Evolutionary conservation across 2,113 vertebrate genomes (phyloP).

Genomic region (Procavia capensis): DNA sequence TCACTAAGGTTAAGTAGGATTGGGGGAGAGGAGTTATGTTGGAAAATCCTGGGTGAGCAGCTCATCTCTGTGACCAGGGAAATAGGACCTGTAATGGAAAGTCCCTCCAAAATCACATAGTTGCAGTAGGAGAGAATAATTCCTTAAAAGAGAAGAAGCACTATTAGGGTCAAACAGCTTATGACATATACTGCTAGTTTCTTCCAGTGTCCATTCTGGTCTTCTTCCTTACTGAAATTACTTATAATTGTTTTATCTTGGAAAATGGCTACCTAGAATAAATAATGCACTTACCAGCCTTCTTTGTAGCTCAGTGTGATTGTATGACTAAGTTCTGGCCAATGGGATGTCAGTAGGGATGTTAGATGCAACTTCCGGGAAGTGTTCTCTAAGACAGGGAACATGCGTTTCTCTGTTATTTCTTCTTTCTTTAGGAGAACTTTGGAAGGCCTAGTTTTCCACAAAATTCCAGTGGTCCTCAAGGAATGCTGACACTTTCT

Average conservation of each 20-base stretch:
- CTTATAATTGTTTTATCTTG: conserved; percentile 39
- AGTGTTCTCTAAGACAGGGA: too few relatives aligned
- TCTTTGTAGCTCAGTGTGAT: neutral
- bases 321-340: neutral
- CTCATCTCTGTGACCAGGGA: neutral
- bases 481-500: neutral
- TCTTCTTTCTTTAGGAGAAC: neutral
- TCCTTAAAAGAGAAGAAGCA: neutral
- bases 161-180: neutral
- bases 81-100: neutral
- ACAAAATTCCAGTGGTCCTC: neutral
- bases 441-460: neutral
- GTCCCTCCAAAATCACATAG: neutral
- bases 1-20: neutral
- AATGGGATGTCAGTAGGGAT: too few relatives aligned
- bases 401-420: too few relatives aligned
- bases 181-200: neutral
- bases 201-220: neutral
- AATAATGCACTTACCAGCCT: conserved; percentile 2
- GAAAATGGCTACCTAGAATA: neutral
- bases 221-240: neutral
- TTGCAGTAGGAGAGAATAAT: neutral
- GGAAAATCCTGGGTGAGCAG: neutral
- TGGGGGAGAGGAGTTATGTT: neutral
- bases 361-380: too few relatives aligned